Conservation (phyloP, 2,113 vertebrate species). For the Aptenodytes patagonicus region DNA sequence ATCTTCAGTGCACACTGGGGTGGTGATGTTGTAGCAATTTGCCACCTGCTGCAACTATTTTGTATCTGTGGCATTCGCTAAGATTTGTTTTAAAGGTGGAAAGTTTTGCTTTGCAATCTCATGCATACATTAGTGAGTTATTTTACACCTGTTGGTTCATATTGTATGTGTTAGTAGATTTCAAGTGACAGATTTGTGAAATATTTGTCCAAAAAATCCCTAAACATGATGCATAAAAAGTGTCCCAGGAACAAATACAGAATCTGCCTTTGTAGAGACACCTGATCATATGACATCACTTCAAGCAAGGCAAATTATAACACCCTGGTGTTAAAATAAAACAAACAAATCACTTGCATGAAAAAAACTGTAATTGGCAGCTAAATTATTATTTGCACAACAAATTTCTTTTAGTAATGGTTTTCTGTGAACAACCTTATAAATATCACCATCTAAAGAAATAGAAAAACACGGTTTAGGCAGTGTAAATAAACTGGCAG, state of each 20-base stretch:
- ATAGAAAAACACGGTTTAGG: neutral
- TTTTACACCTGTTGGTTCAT: neutral
- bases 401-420: neutral
- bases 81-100: conserved; percentile 42
- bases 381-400: neutral
- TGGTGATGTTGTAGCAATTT: conserved; percentile 40
- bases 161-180: neutral
- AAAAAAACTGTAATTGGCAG: neutral
- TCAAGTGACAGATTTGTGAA: neutral
- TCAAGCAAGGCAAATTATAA: neutral
- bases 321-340: neutral
- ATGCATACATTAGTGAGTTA: neutral
- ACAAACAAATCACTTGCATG: neutral
- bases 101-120: conserved; percentile 29
- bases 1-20: conserved; percentile 28
- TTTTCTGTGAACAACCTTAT: neutral
- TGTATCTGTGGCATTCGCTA: conserved; percentile 34
- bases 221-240: neutral
- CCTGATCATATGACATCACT: neutral
- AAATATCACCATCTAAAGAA: neutral
- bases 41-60: conserved; percentile 48
- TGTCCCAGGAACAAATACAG: neutral
- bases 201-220: neutral
- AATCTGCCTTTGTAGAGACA: neutral
- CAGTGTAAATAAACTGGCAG: neutral